Evolutionary conservation across 2,113 vertebrate genomes (phyloP).

Genomic region (Aythya baeri): DNA sequence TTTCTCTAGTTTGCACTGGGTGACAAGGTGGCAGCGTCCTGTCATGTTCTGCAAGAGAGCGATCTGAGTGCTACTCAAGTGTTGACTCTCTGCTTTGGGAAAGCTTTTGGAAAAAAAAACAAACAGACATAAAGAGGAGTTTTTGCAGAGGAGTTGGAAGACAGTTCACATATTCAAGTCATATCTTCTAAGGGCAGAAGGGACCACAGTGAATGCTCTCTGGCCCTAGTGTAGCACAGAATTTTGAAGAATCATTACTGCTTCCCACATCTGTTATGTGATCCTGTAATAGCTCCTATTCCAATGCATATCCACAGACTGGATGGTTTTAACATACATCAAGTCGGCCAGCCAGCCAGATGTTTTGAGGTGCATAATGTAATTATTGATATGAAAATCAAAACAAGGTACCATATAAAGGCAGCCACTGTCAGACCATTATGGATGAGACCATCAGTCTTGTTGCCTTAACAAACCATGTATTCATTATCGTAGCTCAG

Average conservation of each 20-base stretch:
- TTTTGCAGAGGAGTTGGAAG: neutral
- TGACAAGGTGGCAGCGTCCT: neutral
- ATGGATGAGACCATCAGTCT: conserved; percentile 39
- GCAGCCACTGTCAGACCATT: conserved; percentile 38
- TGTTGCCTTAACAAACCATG: conserved; percentile 49
- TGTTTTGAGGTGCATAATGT: conserved; percentile 42
- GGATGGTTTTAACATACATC: conserved; percentile 6
- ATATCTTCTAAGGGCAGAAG: neutral
- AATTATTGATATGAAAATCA: conserved; percentile 63
- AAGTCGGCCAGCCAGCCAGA: neutral
- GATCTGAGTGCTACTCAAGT: neutral
- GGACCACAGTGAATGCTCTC: neutral
- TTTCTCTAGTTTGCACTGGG: neutral
- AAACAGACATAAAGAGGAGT: neutral
- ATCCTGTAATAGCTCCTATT: neutral
- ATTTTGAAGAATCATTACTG: neutral
- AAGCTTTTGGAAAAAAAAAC: neutral
- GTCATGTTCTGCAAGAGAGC: neutral
- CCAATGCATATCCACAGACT: neutral
- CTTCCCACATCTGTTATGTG: neutral
- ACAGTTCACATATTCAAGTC: neutral
- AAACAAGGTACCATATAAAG: conserved; percentile 60
- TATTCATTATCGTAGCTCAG: conserved; percentile 49
- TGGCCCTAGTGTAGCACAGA: neutral
- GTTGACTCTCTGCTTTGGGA: neutral